phyloP scores from a whole-genome alignment of 2,888 invertebrate genomes.

The Agonopterix subpropinquella region DNA sequence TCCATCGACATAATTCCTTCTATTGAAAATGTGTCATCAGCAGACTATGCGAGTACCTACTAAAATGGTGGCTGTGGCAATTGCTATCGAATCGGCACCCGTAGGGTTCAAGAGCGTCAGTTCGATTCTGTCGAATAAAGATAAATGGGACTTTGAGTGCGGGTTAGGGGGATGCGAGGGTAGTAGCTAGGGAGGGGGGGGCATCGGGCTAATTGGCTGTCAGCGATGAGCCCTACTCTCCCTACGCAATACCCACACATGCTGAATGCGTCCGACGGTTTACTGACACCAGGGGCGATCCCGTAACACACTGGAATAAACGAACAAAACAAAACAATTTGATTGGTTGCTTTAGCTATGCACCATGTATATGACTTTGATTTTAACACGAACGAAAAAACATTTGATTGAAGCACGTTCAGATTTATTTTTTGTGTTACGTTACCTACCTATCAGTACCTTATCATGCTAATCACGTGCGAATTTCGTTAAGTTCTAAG shows the following conservation, averaged over 20 bases:
- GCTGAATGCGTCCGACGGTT: slow-evolving; percentile 36
- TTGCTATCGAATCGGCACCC: slow-evolving; percentile 35
- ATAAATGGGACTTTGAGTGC: slow-evolving; percentile 54
- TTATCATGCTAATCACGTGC: too few species aligned
- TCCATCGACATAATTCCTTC: slow-evolving; percentile 39
- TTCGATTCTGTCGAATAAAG: slow-evolving; percentile 64
- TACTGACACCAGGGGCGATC: slow-evolving; percentile 29
- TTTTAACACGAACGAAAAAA: too few species aligned
- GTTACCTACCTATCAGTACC: too few species aligned
- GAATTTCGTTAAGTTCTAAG: too few species aligned
- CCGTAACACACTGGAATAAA: slow-evolving; percentile 37
- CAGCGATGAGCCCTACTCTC: slow-evolving; percentile 54
- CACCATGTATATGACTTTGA: too few species aligned
- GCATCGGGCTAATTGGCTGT: slow-evolving; percentile 68
- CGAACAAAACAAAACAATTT: slow-evolving; percentile 39
- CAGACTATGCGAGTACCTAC: slow-evolving; percentile 18
- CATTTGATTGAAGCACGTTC: slow-evolving; percentile 4
- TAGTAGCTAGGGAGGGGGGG: slow-evolving; percentile 21
- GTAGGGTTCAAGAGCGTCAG: slow-evolving; percentile 45
- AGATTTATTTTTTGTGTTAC: too few species aligned
- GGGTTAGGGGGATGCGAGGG: slow-evolving; percentile 32
- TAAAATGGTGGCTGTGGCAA: slow-evolving; percentile 13
- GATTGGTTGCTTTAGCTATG: slow-evolving; percentile 21
- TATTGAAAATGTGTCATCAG: slow-evolving; percentile 44
- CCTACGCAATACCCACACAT: slow-evolving; percentile 27